Evolutionary conservation across 2,888 invertebrate genomes (phyloP).

Genomic region (Fabriciana adippe): DNA sequence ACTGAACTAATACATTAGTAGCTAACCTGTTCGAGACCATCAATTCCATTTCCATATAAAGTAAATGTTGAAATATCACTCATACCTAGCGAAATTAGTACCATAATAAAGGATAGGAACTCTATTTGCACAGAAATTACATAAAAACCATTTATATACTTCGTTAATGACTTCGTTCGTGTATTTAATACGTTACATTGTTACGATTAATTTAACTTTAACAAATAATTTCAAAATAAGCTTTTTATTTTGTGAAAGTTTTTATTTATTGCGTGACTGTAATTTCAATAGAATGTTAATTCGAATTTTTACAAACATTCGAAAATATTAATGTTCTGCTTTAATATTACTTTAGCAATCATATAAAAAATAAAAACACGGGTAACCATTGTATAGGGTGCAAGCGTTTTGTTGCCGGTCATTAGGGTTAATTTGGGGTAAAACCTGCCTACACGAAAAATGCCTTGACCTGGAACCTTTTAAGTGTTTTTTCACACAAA

Average conservation of each 20-base stretch:
- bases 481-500: constrained; percentile 34
- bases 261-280: constrained; percentile 26
- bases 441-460: constrained; percentile 33
- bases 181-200: no score
- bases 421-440: constrained; percentile 43
- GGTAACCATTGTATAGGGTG: constrained; percentile 24
- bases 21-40: no score
- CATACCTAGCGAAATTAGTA: no score
- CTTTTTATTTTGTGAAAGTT: constrained; percentile 36
- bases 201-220: no score
- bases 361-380: constrained; percentile 39
- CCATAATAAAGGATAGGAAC: no score
- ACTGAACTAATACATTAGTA: no score
- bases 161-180: not conserved
- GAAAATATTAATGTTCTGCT: constrained; percentile 30
- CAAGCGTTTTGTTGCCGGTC: constrained; percentile 38
- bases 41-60: no score
- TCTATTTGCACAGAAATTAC: no score
- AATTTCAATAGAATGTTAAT: constrained; percentile 25
- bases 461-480: constrained; percentile 35
- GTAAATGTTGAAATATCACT: no score
- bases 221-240: not conserved
- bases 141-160: no score
- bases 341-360: constrained; percentile 24
- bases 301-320: constrained; percentile 30